Conservation (phyloP, 2,888 invertebrate species). For the Allacma fusca region DNA sequence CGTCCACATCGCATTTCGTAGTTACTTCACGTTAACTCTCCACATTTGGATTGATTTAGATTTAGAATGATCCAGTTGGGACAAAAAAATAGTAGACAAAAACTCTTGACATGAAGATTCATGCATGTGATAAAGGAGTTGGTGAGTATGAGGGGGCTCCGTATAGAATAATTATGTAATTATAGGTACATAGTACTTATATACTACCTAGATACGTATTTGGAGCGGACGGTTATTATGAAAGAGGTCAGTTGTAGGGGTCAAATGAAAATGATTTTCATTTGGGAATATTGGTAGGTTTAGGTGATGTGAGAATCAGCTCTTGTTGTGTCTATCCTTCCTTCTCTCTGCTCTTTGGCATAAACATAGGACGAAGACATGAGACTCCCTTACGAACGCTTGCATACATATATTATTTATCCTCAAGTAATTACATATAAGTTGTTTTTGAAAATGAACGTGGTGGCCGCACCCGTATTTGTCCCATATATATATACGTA, state of each 20-base stretch:
- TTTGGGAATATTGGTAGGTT: conserved; percentile 42
- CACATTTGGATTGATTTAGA: background rate
- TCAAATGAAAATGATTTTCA: conserved; percentile 42
- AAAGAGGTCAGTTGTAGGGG: conserved; percentile 34
- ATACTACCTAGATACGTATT: background rate
- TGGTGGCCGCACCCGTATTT: conserved; percentile 36
- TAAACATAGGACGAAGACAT: too few relatives aligned
- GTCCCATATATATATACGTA: conserved; percentile 19
- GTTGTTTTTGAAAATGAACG: conserved; percentile 25
- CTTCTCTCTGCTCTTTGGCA: too few relatives aligned
- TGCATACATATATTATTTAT: background rate
- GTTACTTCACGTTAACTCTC: background rate
- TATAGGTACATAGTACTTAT: background rate
- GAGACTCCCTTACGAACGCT: too few relatives aligned
- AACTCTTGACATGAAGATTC: too few relatives aligned
- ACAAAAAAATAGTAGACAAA: background rate
- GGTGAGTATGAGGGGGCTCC: too few relatives aligned
- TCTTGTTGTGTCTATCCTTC: conserved; percentile 29
- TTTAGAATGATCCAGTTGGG: background rate
- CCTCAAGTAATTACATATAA: background rate
- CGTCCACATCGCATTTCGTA: too few relatives aligned
- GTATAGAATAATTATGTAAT: background rate
- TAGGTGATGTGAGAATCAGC: conserved; percentile 39
- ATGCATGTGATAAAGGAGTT: too few relatives aligned
- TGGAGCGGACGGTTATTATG: background rate